Base-by-base conservation (phyloP, 2,113 vertebrate genomes). In the Acinonyx jubatus region DNA sequence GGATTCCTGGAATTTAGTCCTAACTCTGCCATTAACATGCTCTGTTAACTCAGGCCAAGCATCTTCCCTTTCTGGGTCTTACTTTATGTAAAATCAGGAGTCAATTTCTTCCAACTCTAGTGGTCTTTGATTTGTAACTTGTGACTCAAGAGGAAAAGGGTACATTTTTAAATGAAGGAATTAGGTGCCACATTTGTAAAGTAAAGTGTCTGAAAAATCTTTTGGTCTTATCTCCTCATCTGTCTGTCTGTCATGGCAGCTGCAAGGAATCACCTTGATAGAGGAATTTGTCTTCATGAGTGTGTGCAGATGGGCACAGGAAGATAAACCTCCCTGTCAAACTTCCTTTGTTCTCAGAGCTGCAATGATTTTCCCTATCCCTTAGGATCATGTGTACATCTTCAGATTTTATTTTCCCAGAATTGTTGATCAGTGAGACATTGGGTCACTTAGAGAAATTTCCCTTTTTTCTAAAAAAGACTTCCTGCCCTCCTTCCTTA, bases 251-350 rank as follows among this genome's bases (percentile, higher is more conserved):
- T 74, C 13, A 8, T 19, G n/a, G 63, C 25, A 87, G 52, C 36
- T 83, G 38, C 25, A 48, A 48, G 41, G 38, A 48, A 78, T 48
- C 41, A 31, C 29, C 69, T 76, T 2, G 61, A 85, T n/a, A 73
- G 73, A 33, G 65, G 50, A 19, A 57, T 92, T 81, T 91, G 69
- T 97, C 57, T 94, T 94, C 76, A 25, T 90, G 55, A 79, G 65
- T 36, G 12, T n/a, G 23, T 61, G 14, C 45, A 88, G 86, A 81
- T 38, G 45, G 19, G 41, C 15, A 10, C 23, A 33, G 38, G 41
- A 80, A 79, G 79, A 79, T 87, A 38, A 84, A 87, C 69, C 33
- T 85, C 41, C 21, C 61, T 86, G 52, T 1, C 2, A 0, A 57
- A 4, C 5, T 8, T 52, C 18, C 41, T 84, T 4, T 52, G 38